phyloP scores from a whole-genome alignment of 2,888 invertebrate species.

The Microchrysa polita region DNA sequence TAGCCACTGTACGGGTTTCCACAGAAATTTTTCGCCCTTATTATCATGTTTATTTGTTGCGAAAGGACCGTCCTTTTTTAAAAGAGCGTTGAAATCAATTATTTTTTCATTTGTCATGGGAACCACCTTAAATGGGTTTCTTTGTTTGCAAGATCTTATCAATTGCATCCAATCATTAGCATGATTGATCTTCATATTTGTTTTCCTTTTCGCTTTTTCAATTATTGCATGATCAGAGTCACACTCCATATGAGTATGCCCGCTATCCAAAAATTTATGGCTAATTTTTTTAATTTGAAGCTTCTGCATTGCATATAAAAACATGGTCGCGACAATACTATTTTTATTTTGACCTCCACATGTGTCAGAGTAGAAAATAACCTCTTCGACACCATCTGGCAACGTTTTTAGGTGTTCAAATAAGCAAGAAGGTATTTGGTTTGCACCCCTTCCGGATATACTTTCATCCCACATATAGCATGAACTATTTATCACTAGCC shows the following conservation, averaged over 20 bases:
- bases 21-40: neutral
- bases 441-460: conserved; percentile 48
- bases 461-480: conserved; percentile 52
- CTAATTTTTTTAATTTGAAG: too few species aligned
- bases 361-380: conserved; percentile 42
- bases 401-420: conserved; percentile 41
- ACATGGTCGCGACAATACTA: conserved; percentile 49
- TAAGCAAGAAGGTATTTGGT: conserved; percentile 49
- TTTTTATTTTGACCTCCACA: conserved; percentile 51
- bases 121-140: conserved; percentile 48
- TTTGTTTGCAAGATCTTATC: conserved; percentile 45
- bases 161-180: conserved; percentile 49
- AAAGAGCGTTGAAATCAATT: conserved; percentile 36
- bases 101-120: conserved; percentile 48
- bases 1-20: neutral
- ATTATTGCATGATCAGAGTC: conserved; percentile 46
- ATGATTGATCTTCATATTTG: conserved; percentile 48
- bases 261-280: too few species aligned
- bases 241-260: conserved; percentile 49
- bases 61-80: neutral
- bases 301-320: conserved; percentile 46
- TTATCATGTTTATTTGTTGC: neutral
- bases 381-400: conserved; percentile 34
- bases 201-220: conserved; percentile 49
- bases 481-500: conserved; percentile 45